Evolutionary conservation across 2,888 invertebrate species (phyloP).

Genomic region (Himalopsyche kuldschensis): DNA sequence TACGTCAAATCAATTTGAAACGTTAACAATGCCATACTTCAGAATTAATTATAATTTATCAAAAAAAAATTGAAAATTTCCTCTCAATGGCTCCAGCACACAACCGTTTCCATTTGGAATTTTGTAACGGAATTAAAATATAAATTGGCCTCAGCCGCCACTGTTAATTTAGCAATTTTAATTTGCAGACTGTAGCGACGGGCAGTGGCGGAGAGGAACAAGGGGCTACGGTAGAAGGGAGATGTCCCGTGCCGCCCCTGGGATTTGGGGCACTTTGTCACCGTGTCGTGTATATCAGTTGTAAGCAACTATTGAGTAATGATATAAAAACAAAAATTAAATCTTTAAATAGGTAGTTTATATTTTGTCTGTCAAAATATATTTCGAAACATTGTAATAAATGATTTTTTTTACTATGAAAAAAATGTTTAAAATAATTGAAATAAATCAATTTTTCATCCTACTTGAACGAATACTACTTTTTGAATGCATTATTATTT

Average conservation of each 20-base stretch:
- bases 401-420: too few relatives aligned
- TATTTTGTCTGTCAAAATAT: too few relatives aligned
- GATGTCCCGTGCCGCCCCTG: background rate
- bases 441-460: too few relatives aligned
- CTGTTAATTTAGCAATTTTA: conserved; percentile 29
- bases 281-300: background rate
- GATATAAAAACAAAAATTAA: too few relatives aligned
- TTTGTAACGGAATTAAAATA: conserved; percentile 37
- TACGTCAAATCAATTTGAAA: background rate
- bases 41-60: background rate
- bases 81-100: background rate
- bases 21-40: background rate
- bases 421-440: too few relatives aligned
- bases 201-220: background rate
- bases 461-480: too few relatives aligned
- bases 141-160: conserved; percentile 32
- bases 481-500: too few relatives aligned
- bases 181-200: conserved; percentile 3
- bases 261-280: background rate
- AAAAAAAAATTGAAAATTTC: background rate
- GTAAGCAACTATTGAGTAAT: background rate
- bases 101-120: background rate
- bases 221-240: background rate
- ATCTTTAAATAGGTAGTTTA: too few relatives aligned
- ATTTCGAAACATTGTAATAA: too few relatives aligned